Evolutionary conservation across 2,888 invertebrate genomes (phyloP).

Genomic region (Scaptomyza cyrtandrae): DNA sequence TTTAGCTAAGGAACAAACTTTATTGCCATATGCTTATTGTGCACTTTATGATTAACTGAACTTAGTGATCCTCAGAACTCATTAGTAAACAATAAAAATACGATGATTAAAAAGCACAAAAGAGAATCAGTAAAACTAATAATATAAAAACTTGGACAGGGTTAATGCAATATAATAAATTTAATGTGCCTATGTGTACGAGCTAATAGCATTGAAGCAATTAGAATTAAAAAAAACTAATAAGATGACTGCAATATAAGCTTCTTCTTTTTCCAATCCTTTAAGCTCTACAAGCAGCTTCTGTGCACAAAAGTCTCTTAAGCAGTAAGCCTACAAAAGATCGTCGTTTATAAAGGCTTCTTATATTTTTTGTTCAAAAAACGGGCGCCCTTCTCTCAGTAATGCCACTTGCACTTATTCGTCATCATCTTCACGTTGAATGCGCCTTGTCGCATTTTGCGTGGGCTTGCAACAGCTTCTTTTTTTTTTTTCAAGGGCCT

Average conservation of each 20-base stretch:
- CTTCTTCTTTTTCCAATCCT: background rate
- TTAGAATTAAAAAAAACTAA: too few relatives aligned
- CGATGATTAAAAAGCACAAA: background rate
- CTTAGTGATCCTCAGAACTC: background rate
- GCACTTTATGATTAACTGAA: background rate
- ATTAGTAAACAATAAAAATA: background rate
- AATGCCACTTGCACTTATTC: constrained; percentile 67
- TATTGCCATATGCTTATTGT: background rate
- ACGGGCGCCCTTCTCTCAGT: constrained; percentile 22
- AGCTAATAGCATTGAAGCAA: background rate
- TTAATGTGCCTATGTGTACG: background rate
- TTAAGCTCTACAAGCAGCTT: background rate
- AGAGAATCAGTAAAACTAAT: background rate
- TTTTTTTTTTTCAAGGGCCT: constrained; percentile 67
- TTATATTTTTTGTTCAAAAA: background rate
- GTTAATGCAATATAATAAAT: background rate
- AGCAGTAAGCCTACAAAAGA: constrained; percentile 1
- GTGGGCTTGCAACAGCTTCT: constrained; percentile 57
- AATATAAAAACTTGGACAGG: background rate
- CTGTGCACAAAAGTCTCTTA: background rate
- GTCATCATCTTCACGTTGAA: constrained; percentile 38
- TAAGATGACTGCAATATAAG: background rate
- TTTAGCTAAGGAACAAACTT: too few relatives aligned
- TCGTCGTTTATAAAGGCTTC: background rate
- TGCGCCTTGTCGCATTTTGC: constrained; percentile 50